These are phyloP conservation scores for Sardinella longiceps DNA, from an alignment of 2,797 vertebrate genomes.

Conservation along the genomic window DNA sequence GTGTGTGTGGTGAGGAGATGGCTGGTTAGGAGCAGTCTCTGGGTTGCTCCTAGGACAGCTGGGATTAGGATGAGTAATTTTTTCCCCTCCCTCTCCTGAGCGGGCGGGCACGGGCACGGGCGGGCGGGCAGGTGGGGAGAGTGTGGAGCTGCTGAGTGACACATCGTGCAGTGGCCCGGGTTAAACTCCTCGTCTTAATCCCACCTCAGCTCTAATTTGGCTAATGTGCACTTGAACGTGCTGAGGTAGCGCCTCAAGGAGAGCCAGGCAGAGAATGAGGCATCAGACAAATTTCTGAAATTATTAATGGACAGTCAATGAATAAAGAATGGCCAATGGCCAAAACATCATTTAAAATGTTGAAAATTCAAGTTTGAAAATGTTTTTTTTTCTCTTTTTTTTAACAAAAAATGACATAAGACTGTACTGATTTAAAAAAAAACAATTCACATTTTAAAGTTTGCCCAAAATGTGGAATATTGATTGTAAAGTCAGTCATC, in stretches of 20 bases:
- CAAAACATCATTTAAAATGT: neutral
- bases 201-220: neutral
- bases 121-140: neutral
- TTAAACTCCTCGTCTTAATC: conserved; percentile 3
- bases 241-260: neutral
- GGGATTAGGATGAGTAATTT: conserved; percentile 53
- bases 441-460: neutral
- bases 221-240: neutral
- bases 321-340: neutral
- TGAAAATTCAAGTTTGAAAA: no score
- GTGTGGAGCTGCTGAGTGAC: neutral
- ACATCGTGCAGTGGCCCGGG: neutral
- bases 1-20: conserved; percentile 34
- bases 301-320: neutral
- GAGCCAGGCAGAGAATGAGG: neutral
- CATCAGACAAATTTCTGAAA: neutral
- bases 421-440: no score
- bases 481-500: neutral
- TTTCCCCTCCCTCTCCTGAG: conserved; percentile 37
- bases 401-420: no score
- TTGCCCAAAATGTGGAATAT: neutral
- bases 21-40: conserved; percentile 2
- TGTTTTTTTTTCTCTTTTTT: no score
- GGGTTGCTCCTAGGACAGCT: conserved; percentile 37
- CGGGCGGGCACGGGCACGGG: neutral